phyloP scores from a whole-genome alignment of 2,797 vertebrate species.

The Rhinophrynus dorsalis region DNA sequence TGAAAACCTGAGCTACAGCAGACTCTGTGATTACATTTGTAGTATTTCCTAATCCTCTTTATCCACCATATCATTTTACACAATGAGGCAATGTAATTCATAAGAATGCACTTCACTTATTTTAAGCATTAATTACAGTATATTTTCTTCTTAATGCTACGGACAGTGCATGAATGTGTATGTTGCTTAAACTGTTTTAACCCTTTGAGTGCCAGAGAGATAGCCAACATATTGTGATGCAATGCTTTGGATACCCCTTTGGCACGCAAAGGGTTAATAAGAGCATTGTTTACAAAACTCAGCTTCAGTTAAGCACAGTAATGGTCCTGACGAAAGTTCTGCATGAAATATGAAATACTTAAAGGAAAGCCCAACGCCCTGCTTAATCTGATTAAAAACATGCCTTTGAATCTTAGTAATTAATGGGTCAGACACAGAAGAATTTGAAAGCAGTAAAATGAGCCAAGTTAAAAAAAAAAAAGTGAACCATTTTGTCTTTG shows the following conservation, averaged over 20 bases:
- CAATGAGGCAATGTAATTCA: not conserved
- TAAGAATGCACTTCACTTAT: not conserved
- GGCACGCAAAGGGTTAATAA: no score
- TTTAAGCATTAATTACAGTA: not conserved
- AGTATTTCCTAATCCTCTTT: not conserved
- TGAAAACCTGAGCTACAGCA: not conserved
- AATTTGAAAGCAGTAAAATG: slow-evolving; percentile 31
- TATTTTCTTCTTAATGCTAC: not conserved
- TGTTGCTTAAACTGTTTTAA: no score
- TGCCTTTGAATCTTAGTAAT: slow-evolving; percentile 38
- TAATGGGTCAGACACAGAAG: slow-evolving; percentile 41
- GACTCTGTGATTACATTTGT: not conserved
- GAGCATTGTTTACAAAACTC: slow-evolving; percentile 1
- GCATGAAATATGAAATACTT: slow-evolving; percentile 19
- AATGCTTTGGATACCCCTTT: no score
- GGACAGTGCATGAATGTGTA: not conserved
- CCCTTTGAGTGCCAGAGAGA: no score
- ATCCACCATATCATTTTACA: not conserved
- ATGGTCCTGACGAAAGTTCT: not conserved
- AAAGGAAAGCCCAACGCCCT: slow-evolving; percentile 27
- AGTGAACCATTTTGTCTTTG: slow-evolving; percentile 9
- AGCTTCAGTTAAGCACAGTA: slow-evolving; percentile 1
- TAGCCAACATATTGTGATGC: no score
- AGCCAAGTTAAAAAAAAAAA: slow-evolving; percentile 23
- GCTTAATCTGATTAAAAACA: slow-evolving; percentile 44